These are phyloP conservation scores for Barnardius zonarius DNA, from an alignment of 2,113 vertebrate genomes.

Conservation along the genomic window DNA sequence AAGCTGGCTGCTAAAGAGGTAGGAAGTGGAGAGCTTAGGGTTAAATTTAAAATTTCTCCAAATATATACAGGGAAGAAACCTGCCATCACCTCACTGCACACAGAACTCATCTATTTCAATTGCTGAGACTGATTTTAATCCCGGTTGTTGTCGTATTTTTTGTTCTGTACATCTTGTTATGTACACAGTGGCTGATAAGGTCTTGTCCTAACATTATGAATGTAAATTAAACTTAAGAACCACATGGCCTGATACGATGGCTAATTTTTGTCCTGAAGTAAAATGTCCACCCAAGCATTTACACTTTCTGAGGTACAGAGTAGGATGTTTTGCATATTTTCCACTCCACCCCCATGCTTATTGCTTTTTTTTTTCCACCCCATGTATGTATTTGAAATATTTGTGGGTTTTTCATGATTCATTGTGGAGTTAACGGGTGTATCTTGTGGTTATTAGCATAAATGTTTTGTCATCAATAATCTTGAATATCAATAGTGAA, in stretches of 20 bases:
- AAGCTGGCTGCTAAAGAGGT: background rate
- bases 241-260: background rate
- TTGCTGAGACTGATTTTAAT: background rate
- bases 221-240: background rate
- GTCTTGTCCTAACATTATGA: background rate
- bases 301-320: background rate
- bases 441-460: background rate
- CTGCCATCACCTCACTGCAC: background rate
- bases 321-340: background rate
- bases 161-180: background rate
- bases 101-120: background rate
- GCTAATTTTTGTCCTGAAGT: background rate
- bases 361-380: background rate
- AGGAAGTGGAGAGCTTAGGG: background rate
- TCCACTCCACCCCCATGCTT: background rate
- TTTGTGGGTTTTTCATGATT: background rate
- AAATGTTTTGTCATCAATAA: background rate
- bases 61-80: background rate
- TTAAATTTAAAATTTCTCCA: background rate
- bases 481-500: background rate
- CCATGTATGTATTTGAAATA: accelerated
- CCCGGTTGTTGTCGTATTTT: accelerated
- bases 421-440: background rate
- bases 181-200: background rate
- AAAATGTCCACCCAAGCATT: background rate